These are phyloP conservation scores for Xenentodon cancila DNA, from an alignment of 2,797 vertebrate species.

Conservation along the genomic window DNA sequence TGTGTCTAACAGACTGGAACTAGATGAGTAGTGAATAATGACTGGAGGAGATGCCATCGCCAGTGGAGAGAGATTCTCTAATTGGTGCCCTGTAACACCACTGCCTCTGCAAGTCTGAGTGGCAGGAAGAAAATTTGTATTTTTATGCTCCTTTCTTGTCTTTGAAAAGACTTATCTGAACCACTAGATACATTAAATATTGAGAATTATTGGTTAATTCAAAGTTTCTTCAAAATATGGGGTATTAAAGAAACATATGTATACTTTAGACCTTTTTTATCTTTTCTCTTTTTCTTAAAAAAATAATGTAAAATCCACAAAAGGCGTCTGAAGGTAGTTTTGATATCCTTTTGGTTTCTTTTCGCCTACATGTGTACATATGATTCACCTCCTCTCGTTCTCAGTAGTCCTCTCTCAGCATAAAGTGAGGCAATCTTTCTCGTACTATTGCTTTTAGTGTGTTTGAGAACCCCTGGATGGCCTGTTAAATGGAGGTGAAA, in stretches of 20 bases:
- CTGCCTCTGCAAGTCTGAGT: constrained; percentile 54
- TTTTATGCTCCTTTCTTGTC: constrained; percentile 5
- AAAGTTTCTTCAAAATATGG: no score
- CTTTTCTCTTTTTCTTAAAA: not conserved
- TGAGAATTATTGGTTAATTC: not conserved
- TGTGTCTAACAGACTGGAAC: constrained; percentile 56
- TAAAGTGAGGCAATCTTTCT: constrained; percentile 41
- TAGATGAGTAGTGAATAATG: constrained; percentile 52
- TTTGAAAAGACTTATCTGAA: constrained; percentile 29
- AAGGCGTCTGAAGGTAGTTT: not conserved
- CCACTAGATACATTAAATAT: constrained; percentile 6
- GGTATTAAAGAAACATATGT: no score
- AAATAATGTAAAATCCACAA: constrained; percentile 1
- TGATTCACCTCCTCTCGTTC: no score
- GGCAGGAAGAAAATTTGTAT: constrained; percentile 48
- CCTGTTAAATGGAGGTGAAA: constrained; percentile 47
- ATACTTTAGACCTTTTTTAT: no score
- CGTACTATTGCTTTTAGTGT: constrained; percentile 40
- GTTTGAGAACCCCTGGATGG: constrained; percentile 25
- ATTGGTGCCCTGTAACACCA: constrained; percentile 65
- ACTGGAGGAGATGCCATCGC: constrained; percentile 43
- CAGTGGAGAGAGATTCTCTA: constrained; percentile 54
- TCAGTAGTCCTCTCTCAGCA: constrained; percentile 17
- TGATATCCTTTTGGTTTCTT: no score
- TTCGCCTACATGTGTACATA: no score